Conservation (phyloP, 2,888 invertebrate species). For the Tenthredo amoena region DNA sequence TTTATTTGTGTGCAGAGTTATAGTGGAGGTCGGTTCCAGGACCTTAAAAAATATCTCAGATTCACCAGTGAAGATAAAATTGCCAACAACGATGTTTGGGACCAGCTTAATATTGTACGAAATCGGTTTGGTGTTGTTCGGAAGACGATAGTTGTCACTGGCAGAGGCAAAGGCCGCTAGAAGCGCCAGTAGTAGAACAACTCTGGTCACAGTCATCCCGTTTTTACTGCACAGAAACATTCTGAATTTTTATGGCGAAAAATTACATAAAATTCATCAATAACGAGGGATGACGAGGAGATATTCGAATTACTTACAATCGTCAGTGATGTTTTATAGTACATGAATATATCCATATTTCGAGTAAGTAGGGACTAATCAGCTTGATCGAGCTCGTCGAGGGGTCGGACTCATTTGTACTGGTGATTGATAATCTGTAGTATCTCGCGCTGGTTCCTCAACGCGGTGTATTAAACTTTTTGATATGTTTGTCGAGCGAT, state of each 20-base stretch:
- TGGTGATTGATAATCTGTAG: too few relatives aligned
- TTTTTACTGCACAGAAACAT: background rate
- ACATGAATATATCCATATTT: too few relatives aligned
- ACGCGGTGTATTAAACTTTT: too few relatives aligned
- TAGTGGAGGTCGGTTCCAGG: conserved; percentile 81
- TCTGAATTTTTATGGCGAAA: background rate
- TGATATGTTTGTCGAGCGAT: too few relatives aligned
- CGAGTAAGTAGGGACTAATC: too few relatives aligned
- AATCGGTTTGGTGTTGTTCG: conserved; percentile 78
- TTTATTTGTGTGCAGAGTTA: conserved; percentile 83
- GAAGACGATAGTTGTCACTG: conserved; percentile 72
- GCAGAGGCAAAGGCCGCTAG: background rate
- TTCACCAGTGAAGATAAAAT: conserved; percentile 78
- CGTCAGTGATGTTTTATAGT: too few relatives aligned
- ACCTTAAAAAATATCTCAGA: conserved; percentile 80
- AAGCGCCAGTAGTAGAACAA: background rate
- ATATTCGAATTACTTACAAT: too few relatives aligned
- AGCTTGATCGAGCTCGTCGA: too few relatives aligned
- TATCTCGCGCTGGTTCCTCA: too few relatives aligned
- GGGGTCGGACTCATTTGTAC: too few relatives aligned
- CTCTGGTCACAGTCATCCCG: background rate
- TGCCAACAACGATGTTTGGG: conserved; percentile 78
- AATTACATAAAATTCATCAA: too few relatives aligned
- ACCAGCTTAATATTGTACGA: conserved; percentile 80
- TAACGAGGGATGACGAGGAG: too few relatives aligned